Percentiles rank a stretch among this genome's conserved stretches.
Evolutionary conservation across 2,797 vertebrate species (phyloP).

Genomic region (Rousettus madagascariensis): DNA sequence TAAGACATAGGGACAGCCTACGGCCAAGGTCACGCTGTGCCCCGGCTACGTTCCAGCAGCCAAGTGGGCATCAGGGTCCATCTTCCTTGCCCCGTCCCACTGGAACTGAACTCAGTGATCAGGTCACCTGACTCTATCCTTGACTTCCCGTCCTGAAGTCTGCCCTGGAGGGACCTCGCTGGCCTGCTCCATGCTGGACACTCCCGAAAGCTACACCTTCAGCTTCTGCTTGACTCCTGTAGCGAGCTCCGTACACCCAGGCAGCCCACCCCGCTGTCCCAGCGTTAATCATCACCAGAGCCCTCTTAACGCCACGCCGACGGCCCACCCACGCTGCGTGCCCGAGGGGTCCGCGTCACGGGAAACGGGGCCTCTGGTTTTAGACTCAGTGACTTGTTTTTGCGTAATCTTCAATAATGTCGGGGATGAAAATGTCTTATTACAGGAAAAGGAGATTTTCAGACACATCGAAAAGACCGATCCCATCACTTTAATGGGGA

Average conservation of each 20-base stretch:
- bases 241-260: background rate
- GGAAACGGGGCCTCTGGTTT: background rate
- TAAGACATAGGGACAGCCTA: background rate
- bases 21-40: background rate
- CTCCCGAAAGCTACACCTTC: background rate
- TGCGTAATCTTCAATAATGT: background rate
- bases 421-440: background rate
- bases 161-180: background rate
- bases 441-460: background rate
- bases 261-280: background rate
- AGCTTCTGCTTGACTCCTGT: background rate
- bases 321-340: rapidly evolving
- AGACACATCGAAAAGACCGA: background rate
- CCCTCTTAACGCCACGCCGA: background rate
- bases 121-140: background rate
- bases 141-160: background rate
- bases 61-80: background rate
- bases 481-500: background rate
- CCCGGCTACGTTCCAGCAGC: background rate
- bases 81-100: background rate
- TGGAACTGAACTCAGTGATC: rapidly evolving
- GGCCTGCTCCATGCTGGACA: too few species aligned
- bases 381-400: background rate
- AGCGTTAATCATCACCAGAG: background rate
- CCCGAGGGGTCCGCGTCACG: rapidly evolving